Conservation (phyloP, 2,113 vertebrate genomes). For the Glaucidium brasilianum region DNA sequence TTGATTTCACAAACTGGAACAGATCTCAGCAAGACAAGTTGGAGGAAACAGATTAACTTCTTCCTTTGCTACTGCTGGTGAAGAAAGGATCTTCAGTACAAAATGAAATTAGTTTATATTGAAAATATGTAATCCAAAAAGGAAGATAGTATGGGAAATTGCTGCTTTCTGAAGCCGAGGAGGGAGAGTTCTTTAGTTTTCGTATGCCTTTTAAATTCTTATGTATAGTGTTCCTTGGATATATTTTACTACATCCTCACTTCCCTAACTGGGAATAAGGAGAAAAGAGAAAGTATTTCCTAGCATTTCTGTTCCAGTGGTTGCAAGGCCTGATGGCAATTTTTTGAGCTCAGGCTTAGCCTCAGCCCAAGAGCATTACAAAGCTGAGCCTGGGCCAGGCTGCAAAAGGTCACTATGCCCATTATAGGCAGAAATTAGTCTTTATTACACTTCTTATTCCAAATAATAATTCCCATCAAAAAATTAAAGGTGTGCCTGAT, state of each 20-base stretch:
- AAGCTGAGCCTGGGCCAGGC: not conserved
- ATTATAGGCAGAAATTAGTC: not conserved
- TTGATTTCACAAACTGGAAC: not conserved
- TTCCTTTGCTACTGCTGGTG: not conserved
- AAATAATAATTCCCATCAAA: not conserved
- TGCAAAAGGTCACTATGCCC: not conserved
- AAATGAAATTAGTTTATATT: not conserved
- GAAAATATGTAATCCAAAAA: not conserved
- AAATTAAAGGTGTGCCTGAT: not conserved
- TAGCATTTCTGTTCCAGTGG: not conserved
- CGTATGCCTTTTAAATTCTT: accelerated
- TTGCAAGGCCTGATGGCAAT: not conserved
- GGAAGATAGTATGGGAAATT: not conserved
- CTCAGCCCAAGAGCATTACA: not conserved
- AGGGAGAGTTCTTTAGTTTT: not conserved
- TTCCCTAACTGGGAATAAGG: not conserved
- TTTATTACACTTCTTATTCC: not conserved
- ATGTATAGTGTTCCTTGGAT: not conserved
- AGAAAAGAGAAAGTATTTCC: not conserved
- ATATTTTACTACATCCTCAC: not conserved
- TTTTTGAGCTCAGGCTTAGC: not conserved
- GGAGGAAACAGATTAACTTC: not conserved
- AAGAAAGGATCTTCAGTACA: not conserved
- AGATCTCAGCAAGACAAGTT: not conserved
- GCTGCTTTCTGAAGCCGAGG: not conserved